Conservation (phyloP, 2,113 vertebrate species). For the Lophius piscatorius region DNA sequence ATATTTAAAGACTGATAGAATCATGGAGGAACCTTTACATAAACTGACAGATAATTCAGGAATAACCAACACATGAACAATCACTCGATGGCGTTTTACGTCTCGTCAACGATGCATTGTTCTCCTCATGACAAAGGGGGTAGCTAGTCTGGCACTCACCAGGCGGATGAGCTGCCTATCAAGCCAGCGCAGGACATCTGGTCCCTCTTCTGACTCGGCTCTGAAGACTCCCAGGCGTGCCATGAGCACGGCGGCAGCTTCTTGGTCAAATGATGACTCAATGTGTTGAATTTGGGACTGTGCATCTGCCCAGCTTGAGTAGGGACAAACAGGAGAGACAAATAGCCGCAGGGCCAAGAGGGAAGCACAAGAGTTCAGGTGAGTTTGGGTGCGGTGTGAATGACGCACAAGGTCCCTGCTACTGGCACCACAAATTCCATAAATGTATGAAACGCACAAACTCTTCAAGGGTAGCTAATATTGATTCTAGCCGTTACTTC, state of each 20-base stretch:
- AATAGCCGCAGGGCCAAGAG: background rate
- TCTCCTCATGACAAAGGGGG: background rate
- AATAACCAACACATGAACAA: background rate
- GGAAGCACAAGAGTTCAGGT: background rate
- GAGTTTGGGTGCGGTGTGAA: constrained; percentile 33
- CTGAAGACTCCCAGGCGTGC: constrained; percentile 93
- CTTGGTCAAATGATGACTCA: constrained; percentile 95
- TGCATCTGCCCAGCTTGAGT: constrained; percentile 92
- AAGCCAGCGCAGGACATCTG: constrained; percentile 94
- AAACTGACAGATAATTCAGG: background rate
- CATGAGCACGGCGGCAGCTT: constrained; percentile 94
- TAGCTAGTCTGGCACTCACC: constrained; percentile 73
- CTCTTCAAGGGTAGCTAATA: background rate
- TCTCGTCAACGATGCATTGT: background rate
- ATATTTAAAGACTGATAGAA: background rate
- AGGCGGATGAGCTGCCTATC: constrained; percentile 97
- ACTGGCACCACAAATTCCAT: background rate
- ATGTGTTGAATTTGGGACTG: constrained; percentile 96
- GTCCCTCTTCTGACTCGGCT: constrained; percentile 94
- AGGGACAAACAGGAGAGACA: background rate
- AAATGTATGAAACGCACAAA: constrained; percentile 47
- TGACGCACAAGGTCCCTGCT: constrained; percentile 20
- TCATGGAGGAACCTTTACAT: background rate
- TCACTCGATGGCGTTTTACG: background rate
- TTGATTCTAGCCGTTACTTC: constrained; percentile 11